phyloP scores from a whole-genome alignment of 2,113 vertebrate genomes.

The Sisor rabdophorus region DNA sequence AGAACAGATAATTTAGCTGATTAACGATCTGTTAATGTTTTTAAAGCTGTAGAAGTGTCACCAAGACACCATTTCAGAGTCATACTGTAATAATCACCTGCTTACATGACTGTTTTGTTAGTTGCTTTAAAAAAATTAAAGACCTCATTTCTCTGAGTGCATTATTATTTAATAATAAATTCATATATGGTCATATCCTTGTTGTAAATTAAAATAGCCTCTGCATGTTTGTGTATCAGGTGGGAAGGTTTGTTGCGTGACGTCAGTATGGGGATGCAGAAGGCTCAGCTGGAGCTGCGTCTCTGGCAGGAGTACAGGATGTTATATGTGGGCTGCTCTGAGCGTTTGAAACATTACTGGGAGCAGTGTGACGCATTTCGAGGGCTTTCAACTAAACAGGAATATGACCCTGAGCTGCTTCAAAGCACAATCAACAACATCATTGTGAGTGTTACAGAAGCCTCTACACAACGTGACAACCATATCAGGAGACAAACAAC shows the following conservation, averaged over 20 bases:
- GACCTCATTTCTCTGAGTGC: background rate
- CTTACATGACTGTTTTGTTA: background rate
- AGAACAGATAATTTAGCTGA: too few species aligned
- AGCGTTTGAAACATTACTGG: conserved; percentile 61
- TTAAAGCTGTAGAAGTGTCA: too few species aligned
- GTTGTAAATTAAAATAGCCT: background rate
- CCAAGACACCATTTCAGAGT: too few species aligned
- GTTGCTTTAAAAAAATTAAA: background rate
- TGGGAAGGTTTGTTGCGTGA: conserved; percentile 71
- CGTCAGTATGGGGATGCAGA: conserved; percentile 61
- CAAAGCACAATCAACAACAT: conserved; percentile 56
- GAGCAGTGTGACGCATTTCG: conserved; percentile 64
- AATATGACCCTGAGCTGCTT: conserved; percentile 60
- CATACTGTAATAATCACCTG: background rate
- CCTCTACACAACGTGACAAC: background rate
- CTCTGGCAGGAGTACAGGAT: conserved; percentile 72
- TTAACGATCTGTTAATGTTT: too few species aligned
- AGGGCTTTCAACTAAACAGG: conserved; percentile 53
- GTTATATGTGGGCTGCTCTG: conserved; percentile 51
- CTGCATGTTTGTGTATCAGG: conserved; percentile 61
- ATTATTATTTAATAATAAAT: background rate
- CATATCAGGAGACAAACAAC: background rate
- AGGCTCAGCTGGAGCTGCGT: conserved; percentile 56
- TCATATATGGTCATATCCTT: background rate
- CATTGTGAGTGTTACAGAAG: conserved; percentile 60